Conservation (phyloP, 2,113 vertebrate genomes). For the Emydura subglobosa region DNA sequence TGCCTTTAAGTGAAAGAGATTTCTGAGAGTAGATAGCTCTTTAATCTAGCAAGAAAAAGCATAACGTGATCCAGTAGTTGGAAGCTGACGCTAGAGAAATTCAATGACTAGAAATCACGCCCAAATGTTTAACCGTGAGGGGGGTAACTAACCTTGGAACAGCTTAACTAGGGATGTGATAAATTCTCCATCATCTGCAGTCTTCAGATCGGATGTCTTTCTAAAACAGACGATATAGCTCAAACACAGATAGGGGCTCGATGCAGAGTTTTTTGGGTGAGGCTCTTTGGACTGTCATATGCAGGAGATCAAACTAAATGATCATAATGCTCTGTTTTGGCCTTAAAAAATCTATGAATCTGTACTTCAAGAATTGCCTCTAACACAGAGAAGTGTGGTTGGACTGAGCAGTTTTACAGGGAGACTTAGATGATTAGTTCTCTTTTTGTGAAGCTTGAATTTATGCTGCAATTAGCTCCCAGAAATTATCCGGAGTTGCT, state of each 20-base stretch:
- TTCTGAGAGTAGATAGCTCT: not conserved
- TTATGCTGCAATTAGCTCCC: constrained; percentile 6
- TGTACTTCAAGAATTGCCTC: not conserved
- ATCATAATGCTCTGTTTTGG: not conserved
- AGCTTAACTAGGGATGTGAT: not conserved
- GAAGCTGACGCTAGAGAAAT: not conserved
- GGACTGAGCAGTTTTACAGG: not conserved
- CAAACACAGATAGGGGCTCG: not conserved
- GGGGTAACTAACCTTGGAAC: not conserved
- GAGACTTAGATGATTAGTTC: not conserved
- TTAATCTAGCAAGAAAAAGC: not conserved
- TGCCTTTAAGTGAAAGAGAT: not conserved
- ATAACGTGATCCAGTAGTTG: not conserved
- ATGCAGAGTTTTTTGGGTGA: not conserved
- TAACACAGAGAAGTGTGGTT: not conserved
- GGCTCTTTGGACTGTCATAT: not conserved
- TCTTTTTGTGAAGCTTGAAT: not conserved
- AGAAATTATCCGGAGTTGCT: constrained; percentile 49
- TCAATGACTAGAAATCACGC: not conserved
- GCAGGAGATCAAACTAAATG: not conserved
- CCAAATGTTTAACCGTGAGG: not conserved
- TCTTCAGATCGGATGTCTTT: not conserved
- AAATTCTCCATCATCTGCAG: not conserved
- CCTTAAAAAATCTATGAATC: not conserved
- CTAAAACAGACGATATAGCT: not conserved